phyloP scores from a whole-genome alignment of 2,888 invertebrate genomes.

The Synanthedon formicaeformis region DNA sequence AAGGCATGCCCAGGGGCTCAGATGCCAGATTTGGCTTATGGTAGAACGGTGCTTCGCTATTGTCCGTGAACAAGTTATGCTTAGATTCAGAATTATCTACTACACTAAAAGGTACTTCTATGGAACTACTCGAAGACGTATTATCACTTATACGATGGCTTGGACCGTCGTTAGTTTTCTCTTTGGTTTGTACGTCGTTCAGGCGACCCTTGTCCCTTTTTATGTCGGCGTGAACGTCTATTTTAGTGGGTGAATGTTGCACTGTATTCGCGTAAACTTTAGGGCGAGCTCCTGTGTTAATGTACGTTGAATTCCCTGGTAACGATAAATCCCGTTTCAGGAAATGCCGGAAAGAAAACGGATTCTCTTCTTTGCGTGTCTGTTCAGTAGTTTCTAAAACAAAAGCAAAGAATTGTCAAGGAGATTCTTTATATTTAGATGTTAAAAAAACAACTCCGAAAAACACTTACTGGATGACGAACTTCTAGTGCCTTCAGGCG shows the following conservation, averaged over 20 bases:
- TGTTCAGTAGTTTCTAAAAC: constrained; percentile 55
- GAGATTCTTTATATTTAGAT: constrained; percentile 49
- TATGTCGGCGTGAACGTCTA: constrained; percentile 40
- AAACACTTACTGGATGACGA: constrained; percentile 60
- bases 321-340: constrained; percentile 74
- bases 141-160: constrained; percentile 45
- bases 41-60: constrained; percentile 47
- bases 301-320: constrained; percentile 70
- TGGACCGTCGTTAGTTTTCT: constrained; percentile 35
- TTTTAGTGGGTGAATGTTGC: constrained; percentile 59
- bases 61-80: constrained; percentile 58
- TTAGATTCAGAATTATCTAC: constrained; percentile 62
- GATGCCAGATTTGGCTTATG: constrained; percentile 56
- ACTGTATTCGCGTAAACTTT: constrained; percentile 74
- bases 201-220: constrained; percentile 43
- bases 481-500: constrained; percentile 46
- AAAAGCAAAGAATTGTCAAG: constrained; percentile 27
- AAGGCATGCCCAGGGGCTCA: constrained; percentile 70
- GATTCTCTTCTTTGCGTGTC: constrained; percentile 76
- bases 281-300: constrained; percentile 81
- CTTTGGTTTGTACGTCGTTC: constrained; percentile 46
- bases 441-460: constrained; percentile 59
- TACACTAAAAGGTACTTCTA: constrained; percentile 60
- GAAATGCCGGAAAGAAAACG: constrained; percentile 89
- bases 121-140: constrained; percentile 55